Conservation (phyloP, 2,113 vertebrate species). For the Pachyramphus minor region DNA sequence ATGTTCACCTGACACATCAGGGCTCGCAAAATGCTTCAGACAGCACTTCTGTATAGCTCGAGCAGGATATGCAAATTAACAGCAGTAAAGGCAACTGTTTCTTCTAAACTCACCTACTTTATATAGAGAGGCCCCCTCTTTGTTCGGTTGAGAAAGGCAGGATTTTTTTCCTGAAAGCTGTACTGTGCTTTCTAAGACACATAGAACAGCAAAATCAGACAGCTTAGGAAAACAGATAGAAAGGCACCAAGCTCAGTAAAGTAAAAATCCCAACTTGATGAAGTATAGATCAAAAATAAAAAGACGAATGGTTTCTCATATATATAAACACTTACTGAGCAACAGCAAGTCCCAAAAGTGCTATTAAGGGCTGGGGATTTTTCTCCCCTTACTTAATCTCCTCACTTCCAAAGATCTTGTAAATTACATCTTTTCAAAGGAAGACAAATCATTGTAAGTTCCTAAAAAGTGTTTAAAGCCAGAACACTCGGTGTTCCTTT, state of each 20-base stretch:
- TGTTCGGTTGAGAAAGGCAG: slow-evolving; percentile 14
- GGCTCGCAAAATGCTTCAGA: not conserved
- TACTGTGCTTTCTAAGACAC: not conserved
- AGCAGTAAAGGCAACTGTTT: slow-evolving; percentile 26
- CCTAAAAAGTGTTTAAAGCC: not conserved
- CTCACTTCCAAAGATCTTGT: not conserved
- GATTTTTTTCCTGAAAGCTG: slow-evolving; percentile 27
- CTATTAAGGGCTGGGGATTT: not conserved
- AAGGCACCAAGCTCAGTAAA: not conserved
- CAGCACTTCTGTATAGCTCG: not conserved
- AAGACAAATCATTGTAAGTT: not conserved
- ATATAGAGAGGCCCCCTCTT: slow-evolving; percentile 14
- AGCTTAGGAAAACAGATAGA: not conserved
- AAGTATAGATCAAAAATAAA: not conserved
- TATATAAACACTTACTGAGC: not conserved
- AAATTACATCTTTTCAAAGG: not conserved
- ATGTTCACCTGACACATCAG: not conserved
- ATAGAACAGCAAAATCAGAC: slow-evolving; percentile 2
- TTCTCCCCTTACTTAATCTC: not conserved
- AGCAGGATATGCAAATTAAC: slow-evolving; percentile 4
- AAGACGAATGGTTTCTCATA: not conserved
- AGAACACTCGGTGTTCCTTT: not conserved
- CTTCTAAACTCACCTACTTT: slow-evolving; percentile 26
- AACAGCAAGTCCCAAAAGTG: not conserved
- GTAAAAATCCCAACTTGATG: not conserved